These are phyloP conservation scores for Typhlichthys eigenmanni DNA, from an alignment of 2,797 vertebrate species.

Conservation along the genomic window DNA sequence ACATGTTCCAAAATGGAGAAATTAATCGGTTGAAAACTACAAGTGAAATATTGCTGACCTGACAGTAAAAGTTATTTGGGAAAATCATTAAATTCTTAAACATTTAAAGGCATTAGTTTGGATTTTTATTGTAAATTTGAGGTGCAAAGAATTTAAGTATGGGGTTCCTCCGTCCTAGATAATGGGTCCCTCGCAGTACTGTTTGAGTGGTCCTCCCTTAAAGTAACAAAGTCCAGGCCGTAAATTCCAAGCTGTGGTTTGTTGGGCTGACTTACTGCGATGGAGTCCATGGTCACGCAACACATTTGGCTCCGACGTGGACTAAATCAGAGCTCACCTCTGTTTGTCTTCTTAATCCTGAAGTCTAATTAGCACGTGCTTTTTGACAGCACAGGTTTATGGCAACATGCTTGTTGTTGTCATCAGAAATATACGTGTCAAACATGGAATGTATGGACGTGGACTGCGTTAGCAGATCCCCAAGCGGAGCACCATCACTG, in stretches of 20 bases:
- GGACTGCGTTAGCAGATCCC: conserved; percentile 18
- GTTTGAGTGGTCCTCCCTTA: background rate
- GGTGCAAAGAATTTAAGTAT: too few species aligned
- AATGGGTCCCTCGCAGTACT: too few species aligned
- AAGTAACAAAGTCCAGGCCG: background rate
- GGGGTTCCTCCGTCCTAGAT: too few species aligned
- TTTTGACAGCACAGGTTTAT: conserved; percentile 58
- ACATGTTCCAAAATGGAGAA: conserved; percentile 26
- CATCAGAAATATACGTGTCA: conserved; percentile 51
- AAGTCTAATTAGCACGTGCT: conserved; percentile 72
- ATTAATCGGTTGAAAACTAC: conserved; percentile 25
- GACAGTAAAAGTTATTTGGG: conserved; percentile 4
- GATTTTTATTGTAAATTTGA: too few species aligned
- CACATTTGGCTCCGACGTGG: conserved; percentile 36
- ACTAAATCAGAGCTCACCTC: conserved; percentile 47
- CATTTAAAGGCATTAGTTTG: too few species aligned
- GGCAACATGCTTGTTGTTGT: conserved; percentile 16
- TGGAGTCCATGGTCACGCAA: conserved; percentile 30
- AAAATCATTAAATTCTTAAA: too few species aligned
- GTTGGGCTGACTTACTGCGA: conserved; percentile 59
- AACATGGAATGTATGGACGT: conserved; percentile 48
- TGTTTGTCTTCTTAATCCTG: conserved; percentile 67
- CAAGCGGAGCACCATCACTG: background rate
- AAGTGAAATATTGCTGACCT: conserved; percentile 24
- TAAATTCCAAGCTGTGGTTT: conserved; percentile 25